Evolutionary conservation across 2,797 vertebrate species (phyloP).

Genomic region (Scyliorhinus canicula): DNA sequence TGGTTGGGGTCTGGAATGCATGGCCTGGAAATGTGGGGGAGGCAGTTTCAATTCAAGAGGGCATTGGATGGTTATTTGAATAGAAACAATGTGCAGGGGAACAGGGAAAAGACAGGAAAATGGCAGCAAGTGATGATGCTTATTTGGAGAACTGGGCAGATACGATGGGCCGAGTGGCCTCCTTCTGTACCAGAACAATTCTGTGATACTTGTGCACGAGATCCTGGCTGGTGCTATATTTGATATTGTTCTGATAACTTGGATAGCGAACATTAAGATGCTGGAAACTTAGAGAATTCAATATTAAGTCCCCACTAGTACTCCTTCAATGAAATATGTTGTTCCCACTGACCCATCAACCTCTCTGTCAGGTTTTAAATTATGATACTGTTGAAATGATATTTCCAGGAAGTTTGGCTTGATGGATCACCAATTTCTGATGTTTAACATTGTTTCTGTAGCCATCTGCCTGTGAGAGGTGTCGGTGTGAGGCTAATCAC

Average conservation of each 20-base stretch:
- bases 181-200: no score
- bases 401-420: neutral
- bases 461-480: conserved; percentile 62
- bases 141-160: no score
- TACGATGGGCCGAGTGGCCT: no score
- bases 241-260: neutral
- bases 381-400: neutral
- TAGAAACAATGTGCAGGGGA: no score
- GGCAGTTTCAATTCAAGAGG: no score
- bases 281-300: neutral
- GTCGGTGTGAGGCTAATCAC: conserved; percentile 60
- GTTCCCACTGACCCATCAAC: neutral
- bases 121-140: no score
- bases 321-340: neutral
- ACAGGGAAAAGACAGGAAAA: no score
- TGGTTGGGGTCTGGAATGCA: no score
- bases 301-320: neutral
- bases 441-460: conserved; percentile 36
- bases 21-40: no score
- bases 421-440: neutral
- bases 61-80: no score
- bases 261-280: neutral
- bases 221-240: neutral
- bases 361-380: neutral
- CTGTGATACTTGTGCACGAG: neutral